Percentiles rank a stretch among this genome's conserved stretches.
Evolutionary conservation across 2,113 vertebrate species (phyloP).

Genomic region (Balaenoptera acutorostrata): DNA sequence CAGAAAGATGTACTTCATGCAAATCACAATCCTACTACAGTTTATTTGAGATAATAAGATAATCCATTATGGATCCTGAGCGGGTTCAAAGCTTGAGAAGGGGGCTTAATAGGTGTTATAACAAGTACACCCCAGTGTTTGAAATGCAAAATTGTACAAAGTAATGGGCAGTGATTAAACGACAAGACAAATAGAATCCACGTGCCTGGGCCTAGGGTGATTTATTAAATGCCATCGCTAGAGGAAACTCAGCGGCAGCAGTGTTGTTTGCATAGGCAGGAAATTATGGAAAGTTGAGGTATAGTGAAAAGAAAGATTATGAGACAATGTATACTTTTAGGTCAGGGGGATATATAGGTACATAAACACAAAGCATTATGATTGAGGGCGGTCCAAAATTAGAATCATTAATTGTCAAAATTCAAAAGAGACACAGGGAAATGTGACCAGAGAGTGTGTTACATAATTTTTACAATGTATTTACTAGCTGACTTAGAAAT

Average conservation of each 20-base stretch:
- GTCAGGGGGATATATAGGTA: rapidly evolving
- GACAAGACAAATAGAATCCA: not conserved
- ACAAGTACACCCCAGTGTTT: not conserved
- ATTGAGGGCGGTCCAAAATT: not conserved
- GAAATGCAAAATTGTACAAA: conserved; percentile 36
- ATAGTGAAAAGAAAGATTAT: not conserved
- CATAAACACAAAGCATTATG: not conserved
- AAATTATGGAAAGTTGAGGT: not conserved
- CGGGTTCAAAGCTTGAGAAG: conserved; percentile 45
- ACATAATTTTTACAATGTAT: not conserved
- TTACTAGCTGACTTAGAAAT: not conserved
- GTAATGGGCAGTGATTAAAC: conserved; percentile 3
- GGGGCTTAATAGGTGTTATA: conserved; percentile 18
- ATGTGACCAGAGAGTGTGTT: not conserved
- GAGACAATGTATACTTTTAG: not conserved
- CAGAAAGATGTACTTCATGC: conserved; percentile 25
- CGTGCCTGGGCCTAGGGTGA: not conserved
- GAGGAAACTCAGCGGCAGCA: not conserved
- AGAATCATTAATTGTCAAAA: not conserved
- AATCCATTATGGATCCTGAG: not conserved
- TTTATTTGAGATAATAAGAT: conserved; percentile 66
- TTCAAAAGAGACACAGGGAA: not conserved
- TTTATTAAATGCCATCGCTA: not conserved
- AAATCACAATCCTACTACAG: conserved; percentile 35
- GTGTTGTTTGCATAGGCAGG: not conserved